These are phyloP conservation scores for Cecidostiba fungosa DNA, from an alignment of 2,888 invertebrate species.

Conservation along the genomic window DNA sequence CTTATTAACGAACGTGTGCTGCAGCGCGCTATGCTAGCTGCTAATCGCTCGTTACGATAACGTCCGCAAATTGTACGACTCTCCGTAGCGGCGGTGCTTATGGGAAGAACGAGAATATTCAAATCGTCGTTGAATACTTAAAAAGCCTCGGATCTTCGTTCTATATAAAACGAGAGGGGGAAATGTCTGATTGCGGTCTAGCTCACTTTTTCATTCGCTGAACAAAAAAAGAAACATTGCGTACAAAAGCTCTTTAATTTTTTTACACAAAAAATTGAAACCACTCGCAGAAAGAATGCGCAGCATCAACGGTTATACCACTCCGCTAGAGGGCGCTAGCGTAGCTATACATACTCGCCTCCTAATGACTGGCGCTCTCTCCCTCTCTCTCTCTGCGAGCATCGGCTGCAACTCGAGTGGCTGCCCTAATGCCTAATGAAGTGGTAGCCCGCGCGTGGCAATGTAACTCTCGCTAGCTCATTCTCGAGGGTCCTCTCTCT, in stretches of 20 bases:
- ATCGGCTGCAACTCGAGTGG: not conserved
- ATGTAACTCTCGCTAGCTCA: constrained; percentile 5
- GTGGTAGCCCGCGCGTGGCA: not conserved
- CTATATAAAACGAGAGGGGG: not conserved
- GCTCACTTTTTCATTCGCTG: no score
- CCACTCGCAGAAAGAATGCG: no score
- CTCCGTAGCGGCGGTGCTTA: not conserved
- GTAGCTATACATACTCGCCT: not conserved
- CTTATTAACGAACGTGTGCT: constrained; percentile 28
- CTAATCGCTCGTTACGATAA: constrained; percentile 63
- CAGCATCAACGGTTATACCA: not conserved
- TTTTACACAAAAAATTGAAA: no score
- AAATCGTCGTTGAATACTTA: constrained; percentile 29
- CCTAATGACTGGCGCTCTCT: not conserved
- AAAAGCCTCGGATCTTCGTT: not conserved
- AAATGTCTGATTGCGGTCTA: not conserved
- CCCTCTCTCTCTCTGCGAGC: not conserved
- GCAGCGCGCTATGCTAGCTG: not conserved
- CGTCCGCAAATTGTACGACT: constrained; percentile 33
- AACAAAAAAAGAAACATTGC: no score
- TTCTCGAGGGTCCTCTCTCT: not conserved
- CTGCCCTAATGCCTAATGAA: constrained; percentile 29
- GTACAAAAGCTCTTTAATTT: no score
- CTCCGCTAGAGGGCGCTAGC: not conserved
- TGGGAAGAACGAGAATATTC: constrained; percentile 31